phyloP scores from a whole-genome alignment of 64 coral and sea anemone species.

The Actinia tenebrosa region DNA sequence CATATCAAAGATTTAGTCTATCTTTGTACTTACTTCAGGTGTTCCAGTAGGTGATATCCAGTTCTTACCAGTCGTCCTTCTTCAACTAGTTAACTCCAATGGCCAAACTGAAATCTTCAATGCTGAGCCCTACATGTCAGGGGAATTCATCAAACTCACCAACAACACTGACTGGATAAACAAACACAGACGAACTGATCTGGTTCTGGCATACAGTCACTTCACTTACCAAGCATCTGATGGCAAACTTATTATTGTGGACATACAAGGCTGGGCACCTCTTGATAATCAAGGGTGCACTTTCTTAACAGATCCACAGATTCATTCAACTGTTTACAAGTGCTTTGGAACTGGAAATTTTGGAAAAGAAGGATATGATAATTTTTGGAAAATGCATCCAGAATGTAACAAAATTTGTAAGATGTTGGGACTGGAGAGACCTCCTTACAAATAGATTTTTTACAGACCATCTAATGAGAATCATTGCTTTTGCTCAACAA shows the following conservation, averaged over 20 bases:
- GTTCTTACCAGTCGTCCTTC: conserved; percentile 86
- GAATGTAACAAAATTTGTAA: conserved; percentile 82
- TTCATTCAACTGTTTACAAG: conserved; percentile 72
- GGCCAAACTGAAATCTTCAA: conserved; percentile 63
- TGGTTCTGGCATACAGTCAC: conserved; percentile 86
- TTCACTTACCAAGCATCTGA: conserved; percentile 82
- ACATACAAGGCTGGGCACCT: conserved; percentile 90
- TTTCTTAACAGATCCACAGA: conserved; percentile 98
- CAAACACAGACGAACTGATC: conserved; percentile 27
- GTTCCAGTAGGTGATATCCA: conserved; percentile 63
- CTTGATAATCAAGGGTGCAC: conserved; percentile 53
- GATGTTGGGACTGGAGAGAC: conserved; percentile 51
- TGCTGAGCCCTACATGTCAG: conserved; percentile 91
- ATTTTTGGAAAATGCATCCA: conserved; percentile 90
- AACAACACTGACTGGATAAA: conserved; percentile 59
- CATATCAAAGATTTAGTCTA: not conserved
- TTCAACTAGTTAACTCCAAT: conserved; percentile 42
- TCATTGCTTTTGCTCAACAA: no score
- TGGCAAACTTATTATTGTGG: conserved; percentile 62
- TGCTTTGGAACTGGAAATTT: conserved; percentile 93
- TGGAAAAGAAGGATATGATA: conserved; percentile 53
- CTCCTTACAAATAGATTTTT: conserved; percentile 1
- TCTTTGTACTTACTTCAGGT: conserved; percentile 39
- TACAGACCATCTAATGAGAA: no score
- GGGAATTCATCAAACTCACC: conserved; percentile 91